Conservation (phyloP, 2,113 vertebrate genomes). For the Chaetorhynchus papuensis region DNA sequence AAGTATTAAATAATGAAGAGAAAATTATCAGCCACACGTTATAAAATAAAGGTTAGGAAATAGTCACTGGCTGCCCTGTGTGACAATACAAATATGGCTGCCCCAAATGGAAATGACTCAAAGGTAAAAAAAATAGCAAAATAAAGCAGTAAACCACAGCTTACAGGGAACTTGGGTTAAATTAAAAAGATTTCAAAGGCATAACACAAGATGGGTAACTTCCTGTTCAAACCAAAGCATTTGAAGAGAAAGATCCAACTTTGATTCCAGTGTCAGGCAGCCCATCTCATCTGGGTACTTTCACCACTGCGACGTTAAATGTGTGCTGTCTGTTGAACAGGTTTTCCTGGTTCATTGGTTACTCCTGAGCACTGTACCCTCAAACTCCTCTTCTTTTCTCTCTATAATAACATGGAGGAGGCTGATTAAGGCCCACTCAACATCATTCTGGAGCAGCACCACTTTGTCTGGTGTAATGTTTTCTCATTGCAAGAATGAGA, state of each 20-base stretch:
- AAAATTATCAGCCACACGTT: not conserved
- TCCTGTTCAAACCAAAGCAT: not conserved
- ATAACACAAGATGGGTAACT: not conserved
- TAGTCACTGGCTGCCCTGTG: not conserved
- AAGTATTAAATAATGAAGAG: not conserved
- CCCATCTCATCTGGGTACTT: not conserved
- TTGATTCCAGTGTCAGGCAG: not conserved
- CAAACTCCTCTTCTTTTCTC: not conserved
- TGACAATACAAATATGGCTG: not conserved
- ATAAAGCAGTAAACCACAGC: not conserved
- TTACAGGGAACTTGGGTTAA: not conserved
- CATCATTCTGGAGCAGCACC: not conserved
- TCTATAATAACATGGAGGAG: rapidly evolving
- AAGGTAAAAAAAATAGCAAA: not conserved
- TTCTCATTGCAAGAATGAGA: not conserved
- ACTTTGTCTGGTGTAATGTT: not conserved
- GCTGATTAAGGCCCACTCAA: not conserved
- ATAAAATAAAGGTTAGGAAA: not conserved
- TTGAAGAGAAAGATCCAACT: not conserved
- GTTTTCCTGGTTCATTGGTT: not conserved
- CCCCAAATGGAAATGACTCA: not conserved
- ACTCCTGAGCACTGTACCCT: not conserved
- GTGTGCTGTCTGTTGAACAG: not conserved
- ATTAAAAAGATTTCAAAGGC: not conserved
- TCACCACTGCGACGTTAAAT: not conserved